Evolutionary conservation across 2,888 invertebrate species (phyloP).

Genomic region (Eristalinus aeneus): DNA sequence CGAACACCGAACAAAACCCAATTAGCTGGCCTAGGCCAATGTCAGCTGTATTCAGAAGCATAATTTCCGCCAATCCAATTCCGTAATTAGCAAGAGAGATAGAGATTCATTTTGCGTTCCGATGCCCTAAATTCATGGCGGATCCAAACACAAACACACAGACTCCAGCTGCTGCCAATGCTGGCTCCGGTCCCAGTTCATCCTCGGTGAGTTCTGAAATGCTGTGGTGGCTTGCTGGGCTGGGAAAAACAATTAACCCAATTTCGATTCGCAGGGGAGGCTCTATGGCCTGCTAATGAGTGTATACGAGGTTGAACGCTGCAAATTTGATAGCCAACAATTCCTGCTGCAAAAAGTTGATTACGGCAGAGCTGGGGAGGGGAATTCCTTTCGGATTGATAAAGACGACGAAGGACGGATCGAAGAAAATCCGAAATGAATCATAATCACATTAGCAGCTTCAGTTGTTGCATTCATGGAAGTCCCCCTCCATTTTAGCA

Average conservation of each 20-base stretch:
- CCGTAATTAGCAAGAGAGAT: constrained; percentile 51
- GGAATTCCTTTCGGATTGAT: constrained; percentile 22
- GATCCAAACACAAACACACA: not conserved
- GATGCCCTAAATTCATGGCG: not conserved
- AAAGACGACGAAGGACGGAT: not conserved
- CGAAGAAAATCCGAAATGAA: constrained; percentile 64
- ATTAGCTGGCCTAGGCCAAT: constrained; percentile 42
- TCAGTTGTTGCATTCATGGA: too few species aligned
- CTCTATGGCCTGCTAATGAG: not conserved
- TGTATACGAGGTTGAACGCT: not conserved
- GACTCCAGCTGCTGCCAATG: not conserved
- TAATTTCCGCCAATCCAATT: constrained; percentile 54
- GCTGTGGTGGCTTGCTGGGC: not conserved
- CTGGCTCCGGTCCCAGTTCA: not conserved
- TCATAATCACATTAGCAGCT: constrained; percentile 68
- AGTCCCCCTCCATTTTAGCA: too few species aligned
- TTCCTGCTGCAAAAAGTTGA: constrained; percentile 15
- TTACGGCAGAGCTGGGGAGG: constrained; percentile 7
- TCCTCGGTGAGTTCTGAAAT: not conserved
- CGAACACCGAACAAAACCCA: not conserved
- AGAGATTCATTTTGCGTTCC: constrained; percentile 46
- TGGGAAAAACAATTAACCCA: not conserved
- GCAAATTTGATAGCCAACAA: constrained; percentile 12
- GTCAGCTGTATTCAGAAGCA: constrained; percentile 48
- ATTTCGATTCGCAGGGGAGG: not conserved